A percentile compares a stretch with the other conserved stretches of the same genome.
Conservation (phyloP, 1,140 invertebrate species). For the Pogonomyrmex barbatus region DNA sequence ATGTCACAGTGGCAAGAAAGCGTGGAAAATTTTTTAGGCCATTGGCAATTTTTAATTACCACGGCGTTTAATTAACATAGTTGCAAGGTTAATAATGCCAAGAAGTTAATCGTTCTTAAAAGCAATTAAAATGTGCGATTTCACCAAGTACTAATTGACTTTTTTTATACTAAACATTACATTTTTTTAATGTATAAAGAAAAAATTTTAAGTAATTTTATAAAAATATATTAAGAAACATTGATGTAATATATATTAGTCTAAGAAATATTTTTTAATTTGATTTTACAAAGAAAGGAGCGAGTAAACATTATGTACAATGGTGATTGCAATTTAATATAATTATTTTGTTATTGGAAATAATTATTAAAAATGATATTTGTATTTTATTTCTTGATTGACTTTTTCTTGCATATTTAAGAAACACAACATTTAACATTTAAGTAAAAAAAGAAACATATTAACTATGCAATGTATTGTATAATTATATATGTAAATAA, state of each 20-base stretch:
- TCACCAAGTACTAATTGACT: neutral
- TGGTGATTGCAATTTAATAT: neutral
- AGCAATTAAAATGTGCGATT: neutral
- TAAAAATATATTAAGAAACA: conserved; percentile 28
- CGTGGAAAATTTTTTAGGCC: conserved; percentile 16
- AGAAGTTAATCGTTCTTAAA: neutral
- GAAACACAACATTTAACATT: neutral
- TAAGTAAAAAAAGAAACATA: neutral
- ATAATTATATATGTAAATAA: neutral
- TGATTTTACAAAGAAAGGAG: neutral
- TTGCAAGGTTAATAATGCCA: neutral
- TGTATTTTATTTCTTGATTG: neutral
- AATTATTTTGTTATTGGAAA: neutral
- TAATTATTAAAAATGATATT: neutral
- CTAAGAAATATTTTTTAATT: neutral
- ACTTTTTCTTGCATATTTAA: neutral
- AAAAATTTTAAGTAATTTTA: neutral
- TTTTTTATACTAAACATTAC: neutral
- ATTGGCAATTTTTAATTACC: conserved; percentile 23
- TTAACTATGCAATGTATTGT: neutral
- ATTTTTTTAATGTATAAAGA: conserved; percentile 19
- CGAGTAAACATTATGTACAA: neutral
- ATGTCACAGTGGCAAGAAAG: conserved; percentile 28
- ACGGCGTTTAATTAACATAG: neutral
- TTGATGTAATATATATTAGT: neutral